Base-by-base conservation (phyloP, 2,888 invertebrate species). In the Dolichomitus sp. region DNA sequence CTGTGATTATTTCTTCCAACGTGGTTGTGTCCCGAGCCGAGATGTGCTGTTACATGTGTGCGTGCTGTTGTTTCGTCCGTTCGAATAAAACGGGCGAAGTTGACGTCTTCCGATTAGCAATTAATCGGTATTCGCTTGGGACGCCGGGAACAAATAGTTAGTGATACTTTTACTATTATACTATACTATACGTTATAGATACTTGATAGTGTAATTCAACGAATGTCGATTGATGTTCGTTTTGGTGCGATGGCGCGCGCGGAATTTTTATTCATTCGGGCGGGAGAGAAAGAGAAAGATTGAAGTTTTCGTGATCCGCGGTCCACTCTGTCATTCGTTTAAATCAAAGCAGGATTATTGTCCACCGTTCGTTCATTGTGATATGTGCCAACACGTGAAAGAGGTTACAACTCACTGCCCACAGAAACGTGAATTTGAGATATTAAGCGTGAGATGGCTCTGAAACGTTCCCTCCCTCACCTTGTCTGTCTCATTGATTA, bases 381-480 rank as follows among this genome's bases (percentile, higher is more conserved):
- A 88, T 88, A 89, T 85, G 89, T 89, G 89, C 89, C 87, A 89
- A 89, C 87, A 42, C 33, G 45, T 33, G 33, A 75, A 72, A 50
- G 61, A 42, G 52, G 63, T 27, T 42, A 70, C 74, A 40, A 50
- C 63, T 74, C 74, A 82, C 78, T 82, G 82, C 82, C 78, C 74
- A 54, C 17, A 66, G 17, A 72, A 54, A 70, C 17, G 42, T 65
- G 68, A 40, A 69, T 14, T 37, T 37, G 42, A 52, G 69, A n/a
- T 17, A 50, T 57, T 48, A 65, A 30, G 48, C 70, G 69, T 48
- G 75, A 63, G n/a, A 70, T 12, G 14, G 23, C 42, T 54, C 75
- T 7, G 30, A 57, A n/a, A 14, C 54, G 54, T 54, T 57, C 42
- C 30, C 33, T 57, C 42, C 30, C 33, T 33, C 40, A 70, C 40